Evolutionary conservation across 1,140 invertebrate genomes (phyloP).

Genomic region (Oedothorax gibbosus): DNA sequence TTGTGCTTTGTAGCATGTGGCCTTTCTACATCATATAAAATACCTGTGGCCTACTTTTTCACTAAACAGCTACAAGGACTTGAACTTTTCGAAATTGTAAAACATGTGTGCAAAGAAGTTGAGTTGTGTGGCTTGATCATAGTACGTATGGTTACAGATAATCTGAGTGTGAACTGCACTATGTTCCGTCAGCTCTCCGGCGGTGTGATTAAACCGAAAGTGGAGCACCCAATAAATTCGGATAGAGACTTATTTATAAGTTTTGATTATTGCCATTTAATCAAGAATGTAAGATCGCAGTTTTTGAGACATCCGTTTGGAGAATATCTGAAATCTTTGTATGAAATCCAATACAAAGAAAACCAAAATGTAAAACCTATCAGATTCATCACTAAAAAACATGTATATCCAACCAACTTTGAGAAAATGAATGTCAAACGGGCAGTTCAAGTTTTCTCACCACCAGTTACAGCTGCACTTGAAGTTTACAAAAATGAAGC

Average conservation of each 20-base stretch:
- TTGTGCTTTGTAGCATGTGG: slow-evolving; percentile 15
- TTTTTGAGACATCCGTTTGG: background rate
- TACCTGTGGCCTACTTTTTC: slow-evolving; percentile 56
- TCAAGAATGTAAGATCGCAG: slow-evolving; percentile 43
- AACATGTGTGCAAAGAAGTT: slow-evolving; percentile 28
- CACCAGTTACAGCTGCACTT: no score
- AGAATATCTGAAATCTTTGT: background rate
- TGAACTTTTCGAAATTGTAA: background rate
- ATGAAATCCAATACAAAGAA: slow-evolving; percentile 1
- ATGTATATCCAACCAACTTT: background rate
- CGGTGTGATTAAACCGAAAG: background rate
- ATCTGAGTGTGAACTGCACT: slow-evolving; percentile 24
- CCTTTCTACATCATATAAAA: slow-evolving; percentile 20
- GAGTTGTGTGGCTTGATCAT: slow-evolving; percentile 31
- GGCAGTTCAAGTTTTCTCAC: background rate
- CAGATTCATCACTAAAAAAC: background rate
- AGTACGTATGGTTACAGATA: slow-evolving; percentile 35
- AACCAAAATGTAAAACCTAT: background rate
- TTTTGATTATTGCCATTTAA: slow-evolving; percentile 33
- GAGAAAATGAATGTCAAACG: slow-evolving; percentile 15
- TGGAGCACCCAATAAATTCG: slow-evolving; percentile 26
- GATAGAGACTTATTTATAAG: slow-evolving; percentile 7
- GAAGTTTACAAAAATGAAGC: no score
- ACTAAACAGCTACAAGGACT: slow-evolving; percentile 28
- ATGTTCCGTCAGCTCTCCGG: slow-evolving; percentile 10